These are phyloP conservation scores for Rhea americana DNA, from an alignment of 2,113 vertebrate species.

Conservation along the genomic window DNA sequence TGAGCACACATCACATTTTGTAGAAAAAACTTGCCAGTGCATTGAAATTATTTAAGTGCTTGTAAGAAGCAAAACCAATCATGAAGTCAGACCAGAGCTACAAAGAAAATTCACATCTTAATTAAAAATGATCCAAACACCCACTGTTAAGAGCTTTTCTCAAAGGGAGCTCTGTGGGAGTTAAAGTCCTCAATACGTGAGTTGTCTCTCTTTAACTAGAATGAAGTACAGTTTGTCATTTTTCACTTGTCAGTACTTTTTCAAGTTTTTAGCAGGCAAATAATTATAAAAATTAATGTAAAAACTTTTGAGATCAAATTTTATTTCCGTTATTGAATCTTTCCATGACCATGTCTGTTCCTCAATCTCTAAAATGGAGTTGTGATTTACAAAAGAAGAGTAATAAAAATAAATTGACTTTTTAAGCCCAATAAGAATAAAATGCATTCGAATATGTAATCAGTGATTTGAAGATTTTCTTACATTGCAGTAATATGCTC, in stretches of 20 bases:
- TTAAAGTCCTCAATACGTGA: background rate
- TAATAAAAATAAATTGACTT: background rate
- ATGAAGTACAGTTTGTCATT: background rate
- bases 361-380: background rate
- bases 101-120: conserved; percentile 19
- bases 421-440: background rate
- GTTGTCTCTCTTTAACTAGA: background rate
- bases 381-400: background rate
- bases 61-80: background rate
- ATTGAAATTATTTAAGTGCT: background rate
- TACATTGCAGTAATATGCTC: background rate
- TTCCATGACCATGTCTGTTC: background rate
- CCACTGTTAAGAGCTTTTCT: conserved; percentile 11
- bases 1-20: background rate
- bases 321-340: background rate
- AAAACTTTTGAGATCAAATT: background rate
- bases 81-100: background rate
- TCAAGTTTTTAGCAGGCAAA: background rate
- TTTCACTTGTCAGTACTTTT: conserved; percentile 10
- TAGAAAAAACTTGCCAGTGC: background rate
- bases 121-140: conserved; percentile 35
- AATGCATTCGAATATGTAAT: background rate
- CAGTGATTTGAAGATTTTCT: background rate
- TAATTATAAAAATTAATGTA: background rate
- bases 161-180: background rate